Evolutionary conservation across 2,113 vertebrate genomes (phyloP).

Genomic region (Leucosticte australis): DNA sequence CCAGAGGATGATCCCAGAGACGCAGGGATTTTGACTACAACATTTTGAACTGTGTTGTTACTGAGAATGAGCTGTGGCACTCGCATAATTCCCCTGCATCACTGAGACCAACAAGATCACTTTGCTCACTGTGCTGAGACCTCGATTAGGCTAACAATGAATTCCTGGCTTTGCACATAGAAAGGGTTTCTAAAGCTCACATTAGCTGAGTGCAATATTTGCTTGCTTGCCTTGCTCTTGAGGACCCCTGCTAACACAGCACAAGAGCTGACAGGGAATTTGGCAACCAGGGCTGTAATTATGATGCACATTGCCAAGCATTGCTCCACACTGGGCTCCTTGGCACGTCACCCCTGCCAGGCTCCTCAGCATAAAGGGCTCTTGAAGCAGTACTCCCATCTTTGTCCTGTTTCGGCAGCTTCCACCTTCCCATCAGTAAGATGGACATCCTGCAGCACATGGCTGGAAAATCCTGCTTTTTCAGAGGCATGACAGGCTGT

Average conservation of each 20-base stretch:
- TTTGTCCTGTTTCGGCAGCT: not conserved
- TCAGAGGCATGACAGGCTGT: not conserved
- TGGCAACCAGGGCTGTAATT: not conserved
- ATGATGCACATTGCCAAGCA: not conserved
- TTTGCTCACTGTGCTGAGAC: not conserved
- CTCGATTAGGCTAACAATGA: not conserved
- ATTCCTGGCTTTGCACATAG: not conserved
- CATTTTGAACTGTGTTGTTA: not conserved
- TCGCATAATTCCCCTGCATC: not conserved
- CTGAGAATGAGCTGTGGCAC: not conserved
- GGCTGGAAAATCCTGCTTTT: not conserved
- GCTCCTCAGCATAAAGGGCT: not conserved
- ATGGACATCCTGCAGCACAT: not conserved
- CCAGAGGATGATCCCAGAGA: not conserved
- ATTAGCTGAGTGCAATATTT: not conserved
- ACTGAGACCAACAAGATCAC: not conserved
- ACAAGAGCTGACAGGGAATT: not conserved
- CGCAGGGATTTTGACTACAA: rapidly evolving
- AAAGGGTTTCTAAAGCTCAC: not conserved
- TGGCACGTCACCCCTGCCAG: not conserved
- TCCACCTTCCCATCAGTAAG: not conserved
- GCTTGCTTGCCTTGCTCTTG: not conserved
- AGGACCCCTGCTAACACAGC: not conserved
- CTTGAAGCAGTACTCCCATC: not conserved
- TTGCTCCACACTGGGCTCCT: rapidly evolving